phyloP scores from a whole-genome alignment of 2,797 vertebrate genomes.

The Helarctos malayanus region DNA sequence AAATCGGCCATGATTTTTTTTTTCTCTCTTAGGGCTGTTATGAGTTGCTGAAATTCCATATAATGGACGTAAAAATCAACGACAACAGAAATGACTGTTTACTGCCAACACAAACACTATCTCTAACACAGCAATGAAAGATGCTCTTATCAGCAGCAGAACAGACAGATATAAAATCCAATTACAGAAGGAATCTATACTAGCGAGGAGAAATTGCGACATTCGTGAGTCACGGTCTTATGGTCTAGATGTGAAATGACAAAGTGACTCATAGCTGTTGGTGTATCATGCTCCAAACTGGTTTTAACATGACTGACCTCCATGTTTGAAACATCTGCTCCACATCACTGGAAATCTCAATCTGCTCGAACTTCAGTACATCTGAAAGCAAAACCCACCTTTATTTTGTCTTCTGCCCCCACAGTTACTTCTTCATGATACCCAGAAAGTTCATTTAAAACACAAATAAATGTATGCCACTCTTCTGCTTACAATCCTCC shows the following conservation, averaged over 20 bases:
- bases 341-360: too few relatives aligned
- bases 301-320: not conserved
- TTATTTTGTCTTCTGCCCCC: not conserved
- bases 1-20: constrained; percentile 50
- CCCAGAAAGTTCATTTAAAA: not conserved
- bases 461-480: not conserved
- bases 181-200: not conserved
- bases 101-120: constrained; percentile 77
- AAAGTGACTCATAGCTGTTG: not conserved
- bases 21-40: constrained; percentile 72
- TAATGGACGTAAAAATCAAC: constrained; percentile 81
- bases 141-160: not conserved
- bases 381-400: not conserved
- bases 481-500: not conserved
- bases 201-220: not conserved
- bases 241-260: not conserved
- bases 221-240: not conserved
- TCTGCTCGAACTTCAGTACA: not conserved
- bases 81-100: constrained; percentile 74
- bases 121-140: not conserved
- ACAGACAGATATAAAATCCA: constrained; percentile 41
- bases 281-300: not conserved
- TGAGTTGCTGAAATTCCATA: constrained; percentile 65
- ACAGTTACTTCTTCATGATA: not conserved
- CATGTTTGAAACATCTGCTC: not conserved